Percentiles rank a stretch among this genome's conserved stretches.
phyloP scores from a whole-genome alignment of 2,888 invertebrate species.

The Teinopalpus imperialis region DNA sequence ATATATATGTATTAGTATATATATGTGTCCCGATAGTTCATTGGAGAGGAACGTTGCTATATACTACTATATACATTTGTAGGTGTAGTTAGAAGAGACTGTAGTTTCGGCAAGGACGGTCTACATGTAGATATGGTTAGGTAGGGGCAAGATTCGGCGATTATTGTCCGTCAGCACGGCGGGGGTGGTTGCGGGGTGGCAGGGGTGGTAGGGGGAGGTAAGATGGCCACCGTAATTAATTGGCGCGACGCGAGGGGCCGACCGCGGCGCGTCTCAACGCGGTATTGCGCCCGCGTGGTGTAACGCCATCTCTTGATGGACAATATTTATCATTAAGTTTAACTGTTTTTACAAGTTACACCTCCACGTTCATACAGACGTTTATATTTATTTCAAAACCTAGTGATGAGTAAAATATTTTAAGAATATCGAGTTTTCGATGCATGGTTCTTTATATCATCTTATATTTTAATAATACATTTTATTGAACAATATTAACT shows the following conservation, averaged over 20 bases:
- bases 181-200: slow-evolving; percentile 39
- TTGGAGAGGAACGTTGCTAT: not conserved
- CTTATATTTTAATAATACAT: too few species aligned
- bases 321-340: slow-evolving; percentile 2
- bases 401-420: too few species aligned
- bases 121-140: slow-evolving; percentile 24
- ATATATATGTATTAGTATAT: slow-evolving; percentile 3
- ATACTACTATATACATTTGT: not conserved
- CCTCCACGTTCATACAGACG: too few species aligned
- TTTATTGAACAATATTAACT: too few species aligned
- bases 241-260: slow-evolving; percentile 80
- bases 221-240: slow-evolving; percentile 82
- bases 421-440: too few species aligned
- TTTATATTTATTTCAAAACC: too few species aligned
- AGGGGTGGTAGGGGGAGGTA: slow-evolving; percentile 47
- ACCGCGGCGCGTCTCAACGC: slow-evolving; percentile 77
- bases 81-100: slow-evolving; percentile 14
- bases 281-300: slow-evolving; percentile 68
- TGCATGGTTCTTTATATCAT: too few species aligned
- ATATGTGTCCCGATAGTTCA: slow-evolving; percentile 7
- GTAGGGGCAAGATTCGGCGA: slow-evolving; percentile 64
- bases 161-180: slow-evolving; percentile 74
- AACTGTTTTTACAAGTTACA: too few species aligned
- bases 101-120: slow-evolving; percentile 24
- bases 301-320: slow-evolving; percentile 28